Base-by-base conservation (phyloP, 2,797 vertebrate species). In the Xerus rutilus region DNA sequence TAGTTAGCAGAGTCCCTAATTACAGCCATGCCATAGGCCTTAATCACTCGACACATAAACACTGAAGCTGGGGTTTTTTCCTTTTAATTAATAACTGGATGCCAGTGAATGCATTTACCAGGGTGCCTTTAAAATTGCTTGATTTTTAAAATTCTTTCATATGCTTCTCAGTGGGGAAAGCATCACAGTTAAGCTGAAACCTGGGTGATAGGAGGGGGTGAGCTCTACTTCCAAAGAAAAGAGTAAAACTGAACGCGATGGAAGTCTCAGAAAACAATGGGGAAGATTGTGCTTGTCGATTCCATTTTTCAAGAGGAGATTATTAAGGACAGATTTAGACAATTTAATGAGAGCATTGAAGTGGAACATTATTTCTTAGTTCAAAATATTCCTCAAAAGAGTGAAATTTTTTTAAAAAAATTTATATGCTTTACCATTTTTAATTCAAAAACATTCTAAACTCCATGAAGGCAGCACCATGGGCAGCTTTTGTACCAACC, bases 61-160 rank as follows among this genome's bases (percentile, higher is more conserved):
- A 49, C 17, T 3, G 21, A 47, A 74, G 23, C 65, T 20, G 7
- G 7, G 10, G 12, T 67, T 83, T 21, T 59, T 84, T 54, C 45
- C 59, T 90, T 67, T 70, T 86, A 70, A 86, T 72, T 91, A 72
- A 14, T 74, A 90, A 86, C 87, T 91, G 70, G 52, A 65, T 93
- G 43, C 32, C 57, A 77, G 2, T 81, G 62, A 94, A 86, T 76
- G 54, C 45, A 70, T 93, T 69, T 72, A 28, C 64, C 39, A 81
- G 32, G 62, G 45, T 84, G 23, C 65, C 89, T 78, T 94, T 54
- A 65, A 93, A 89, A 92, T 87, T 9, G 7, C 28, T 73, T 82
- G 0, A 9, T 67, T 57, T 86, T 32, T 23, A 1, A 2, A 57
- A 59, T 82, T 86, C 23, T 43, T 91, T 92, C 59, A 12, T 72